These are phyloP conservation scores for Brachycybe producta DNA, from an alignment of 2,888 invertebrate species.

Conservation along the genomic window DNA sequence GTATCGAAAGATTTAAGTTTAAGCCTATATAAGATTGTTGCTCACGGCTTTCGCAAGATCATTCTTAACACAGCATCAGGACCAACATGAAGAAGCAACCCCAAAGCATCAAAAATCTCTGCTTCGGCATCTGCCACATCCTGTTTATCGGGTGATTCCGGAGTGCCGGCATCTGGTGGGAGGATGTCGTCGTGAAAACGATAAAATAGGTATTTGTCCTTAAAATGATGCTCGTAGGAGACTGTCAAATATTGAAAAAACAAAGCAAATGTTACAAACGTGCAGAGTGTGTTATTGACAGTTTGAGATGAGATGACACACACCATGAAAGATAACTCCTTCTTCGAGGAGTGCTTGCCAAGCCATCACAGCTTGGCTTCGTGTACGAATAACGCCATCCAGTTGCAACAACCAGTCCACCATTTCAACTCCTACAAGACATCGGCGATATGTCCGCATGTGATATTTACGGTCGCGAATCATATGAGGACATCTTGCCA, in stretches of 20 bases:
- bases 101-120: constrained; percentile 51
- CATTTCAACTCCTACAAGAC: constrained; percentile 64
- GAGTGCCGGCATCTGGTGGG: constrained; percentile 38
- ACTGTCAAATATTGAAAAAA: constrained; percentile 40
- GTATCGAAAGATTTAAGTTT: too few relatives aligned
- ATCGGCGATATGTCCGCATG: constrained; percentile 49
- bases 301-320: too few relatives aligned
- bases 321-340: constrained; percentile 61
- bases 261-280: constrained; percentile 13
- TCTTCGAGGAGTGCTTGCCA: constrained; percentile 72
- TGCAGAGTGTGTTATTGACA: background rate
- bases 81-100: constrained; percentile 52
- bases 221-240: constrained; percentile 62
- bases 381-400: constrained; percentile 43
- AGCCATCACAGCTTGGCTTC: constrained; percentile 62
- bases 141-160: constrained; percentile 37
- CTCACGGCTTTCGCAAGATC: constrained; percentile 64
- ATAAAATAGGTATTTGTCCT: constrained; percentile 69
- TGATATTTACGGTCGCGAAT: constrained; percentile 47
- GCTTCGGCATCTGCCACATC: constrained; percentile 53
- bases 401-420: constrained; percentile 63
- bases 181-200: constrained; percentile 61
- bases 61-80: constrained; percentile 66
- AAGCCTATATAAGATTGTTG: constrained; percentile 13
- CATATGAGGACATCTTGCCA: constrained; percentile 43